Base-by-base conservation (phyloP, 1,140 invertebrate genomes). In the Brachionus paranguensis region DNA sequence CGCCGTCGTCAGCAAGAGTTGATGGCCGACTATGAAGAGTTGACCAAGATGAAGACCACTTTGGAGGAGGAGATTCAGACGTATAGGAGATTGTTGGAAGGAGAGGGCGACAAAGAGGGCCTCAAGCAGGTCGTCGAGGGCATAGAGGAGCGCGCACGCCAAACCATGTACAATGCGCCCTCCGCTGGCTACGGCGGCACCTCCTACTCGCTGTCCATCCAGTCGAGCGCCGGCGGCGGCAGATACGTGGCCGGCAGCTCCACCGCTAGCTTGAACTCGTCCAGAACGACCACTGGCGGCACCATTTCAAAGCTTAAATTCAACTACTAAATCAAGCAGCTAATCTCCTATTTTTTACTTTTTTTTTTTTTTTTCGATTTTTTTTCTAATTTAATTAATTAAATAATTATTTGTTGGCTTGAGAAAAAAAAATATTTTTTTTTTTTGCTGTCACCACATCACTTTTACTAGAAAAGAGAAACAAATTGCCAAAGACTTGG, bases 291-390 rank as follows among this genome's bases (percentile, higher is more conserved):
- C 17, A 60, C 53, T 68, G 78, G 78, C 78, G 78, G 78, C 20
- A 68, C 64, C 41, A 60, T 81, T 68, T 81, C 78, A 43, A 81
- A 81, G 53, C 78, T 81, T 68, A 81, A 81, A 68, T 81, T 81
- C 33, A 20, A 27, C 14, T 81, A 81, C 41, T 81, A 68, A 68
- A 55, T 20, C 29, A 20, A 60, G 53, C 53, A 60, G 53, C 37
- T 20, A 33, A 41, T 79, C 78, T 79, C 41, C 78, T 53, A 12
- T 55, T 45, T 43, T 47, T 29, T 68, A 12, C 37, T 64, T 60
- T 64, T 37, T 29, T 64, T 41, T 64, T 47, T 81, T 60, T 24
- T 64, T 14, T 64, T 81, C 14, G 20, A 53, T 24, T 78, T 64
- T 78, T 17, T n/a, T n/a, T n/a, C 12, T 33, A 20, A 37, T 37